Conservation (phyloP, 2,113 vertebrate genomes). For the Microtus oregoni region DNA sequence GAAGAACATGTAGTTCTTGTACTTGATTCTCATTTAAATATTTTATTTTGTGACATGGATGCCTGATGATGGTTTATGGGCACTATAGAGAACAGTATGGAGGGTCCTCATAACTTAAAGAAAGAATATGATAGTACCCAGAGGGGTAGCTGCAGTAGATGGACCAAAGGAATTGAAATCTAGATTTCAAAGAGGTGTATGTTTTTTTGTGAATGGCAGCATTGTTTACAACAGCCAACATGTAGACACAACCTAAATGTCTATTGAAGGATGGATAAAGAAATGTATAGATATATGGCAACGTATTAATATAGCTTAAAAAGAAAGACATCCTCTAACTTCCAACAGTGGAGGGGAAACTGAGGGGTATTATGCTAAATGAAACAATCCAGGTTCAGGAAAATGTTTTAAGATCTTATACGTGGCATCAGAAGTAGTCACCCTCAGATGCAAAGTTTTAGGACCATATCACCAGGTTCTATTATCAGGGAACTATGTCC, state of each 20-base stretch:
- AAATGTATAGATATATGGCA: not conserved
- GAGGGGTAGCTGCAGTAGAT: not conserved
- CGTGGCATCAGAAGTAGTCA: not conserved
- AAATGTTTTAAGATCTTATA: not conserved
- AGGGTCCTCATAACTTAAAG: not conserved
- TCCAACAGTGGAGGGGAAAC: accelerated
- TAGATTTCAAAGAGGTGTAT: not conserved
- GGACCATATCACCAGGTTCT: not conserved
- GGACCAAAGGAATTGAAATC: not conserved
- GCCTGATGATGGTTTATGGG: not conserved
- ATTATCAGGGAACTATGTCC: not conserved
- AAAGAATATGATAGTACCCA: not conserved
- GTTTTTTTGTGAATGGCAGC: not conserved
- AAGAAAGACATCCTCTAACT: not conserved
- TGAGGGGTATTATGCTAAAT: not conserved
- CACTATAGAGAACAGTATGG: not conserved
- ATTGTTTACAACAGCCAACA: not conserved
- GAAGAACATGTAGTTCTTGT: not conserved
- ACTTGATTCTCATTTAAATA: not conserved
- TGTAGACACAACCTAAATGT: too few relatives aligned
- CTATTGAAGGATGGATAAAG: not conserved
- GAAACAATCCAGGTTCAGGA: not conserved
- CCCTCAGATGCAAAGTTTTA: not conserved
- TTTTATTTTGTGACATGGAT: not conserved
- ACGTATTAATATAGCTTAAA: not conserved